Evolutionary conservation across 2,113 vertebrate species (phyloP), one percentile per base, ranked within the genome.

Genomic region (Carassius carassius): DNA sequence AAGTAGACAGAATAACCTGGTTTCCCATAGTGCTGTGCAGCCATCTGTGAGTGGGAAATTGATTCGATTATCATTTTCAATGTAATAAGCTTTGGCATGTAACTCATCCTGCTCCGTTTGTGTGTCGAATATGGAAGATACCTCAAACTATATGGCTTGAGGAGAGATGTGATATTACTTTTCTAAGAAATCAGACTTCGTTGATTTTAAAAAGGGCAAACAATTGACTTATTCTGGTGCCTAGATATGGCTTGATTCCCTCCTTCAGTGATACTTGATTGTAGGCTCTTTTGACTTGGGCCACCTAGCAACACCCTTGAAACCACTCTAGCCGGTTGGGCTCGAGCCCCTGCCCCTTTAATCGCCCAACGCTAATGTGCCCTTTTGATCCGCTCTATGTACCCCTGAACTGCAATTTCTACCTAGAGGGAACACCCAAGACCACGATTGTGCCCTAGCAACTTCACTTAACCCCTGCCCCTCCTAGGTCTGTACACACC

Each of bases 11-110:
- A 78, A 78, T 78, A 78, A 4, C 32, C 21, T 41, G 32, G 19
- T 41, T 58, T 78, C 21, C 32, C 32, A 78, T 41, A 11, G 75
- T 60, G 54, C 54, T 21, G 70, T 47, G 70, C 49, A 56, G 25
- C 75, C 75, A 77, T 77, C 75, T 78, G 32, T 78, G 76, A 78
- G 19, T 12, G 21, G 56, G 32, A 62, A 78, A 78, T 58, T n/a
- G 17, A 78, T 62, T 78, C 44, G 29, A 62, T 78, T 78, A 62
- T 60, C 56, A 62, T 44, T 62, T 74, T 47, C 47, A 74, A 49
- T 12, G 1, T 8, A 49, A 74, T 25, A 49, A 41, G 3, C n/a
- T 47, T 74, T 74, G 70, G 37, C 41, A 14, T 47, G n/a, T 23
- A 49, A 74, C n/a, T 47, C 41, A 23, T 47, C 5, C 70, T 5